Evolutionary conservation across 2,113 vertebrate species (phyloP).

Genomic region (Micronycteris hirsuta): DNA sequence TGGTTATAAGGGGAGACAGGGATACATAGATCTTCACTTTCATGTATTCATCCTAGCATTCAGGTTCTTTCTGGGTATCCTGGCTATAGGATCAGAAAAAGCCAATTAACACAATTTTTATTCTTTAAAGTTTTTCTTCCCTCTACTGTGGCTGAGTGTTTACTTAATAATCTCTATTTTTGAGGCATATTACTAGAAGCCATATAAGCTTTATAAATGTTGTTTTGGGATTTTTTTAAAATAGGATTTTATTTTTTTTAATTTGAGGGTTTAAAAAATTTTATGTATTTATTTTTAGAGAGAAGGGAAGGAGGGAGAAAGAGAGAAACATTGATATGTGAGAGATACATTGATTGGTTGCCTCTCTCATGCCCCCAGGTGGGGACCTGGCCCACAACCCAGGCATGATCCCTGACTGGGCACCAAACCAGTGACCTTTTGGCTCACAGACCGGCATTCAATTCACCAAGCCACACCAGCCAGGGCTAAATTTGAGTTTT

Average conservation of each 20-base stretch:
- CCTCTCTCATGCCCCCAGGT: no score
- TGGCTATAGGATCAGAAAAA: neutral
- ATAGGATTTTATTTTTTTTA: neutral
- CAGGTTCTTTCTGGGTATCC: neutral
- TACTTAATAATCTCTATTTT: neutral
- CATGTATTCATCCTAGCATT: neutral
- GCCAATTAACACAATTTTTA: neutral
- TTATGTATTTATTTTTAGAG: no score
- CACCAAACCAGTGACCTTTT: no score
- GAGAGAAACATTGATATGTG: no score
- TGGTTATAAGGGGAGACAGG: neutral
- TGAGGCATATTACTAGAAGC: neutral
- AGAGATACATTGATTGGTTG: no score
- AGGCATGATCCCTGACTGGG: no score
- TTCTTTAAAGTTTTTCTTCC: neutral
- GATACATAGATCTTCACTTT: neutral
- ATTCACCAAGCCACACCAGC: no score
- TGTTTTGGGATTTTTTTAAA: neutral
- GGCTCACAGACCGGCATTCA: no score
- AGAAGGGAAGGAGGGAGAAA: no score
- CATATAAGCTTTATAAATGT: neutral
- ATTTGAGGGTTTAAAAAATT: neutral
- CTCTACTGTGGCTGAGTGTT: neutral
- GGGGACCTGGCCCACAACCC: no score
- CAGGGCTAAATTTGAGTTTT: no score